Base-by-base conservation (phyloP, 1,140 invertebrate genomes). In the Macrobrachium rosenbergii region DNA sequence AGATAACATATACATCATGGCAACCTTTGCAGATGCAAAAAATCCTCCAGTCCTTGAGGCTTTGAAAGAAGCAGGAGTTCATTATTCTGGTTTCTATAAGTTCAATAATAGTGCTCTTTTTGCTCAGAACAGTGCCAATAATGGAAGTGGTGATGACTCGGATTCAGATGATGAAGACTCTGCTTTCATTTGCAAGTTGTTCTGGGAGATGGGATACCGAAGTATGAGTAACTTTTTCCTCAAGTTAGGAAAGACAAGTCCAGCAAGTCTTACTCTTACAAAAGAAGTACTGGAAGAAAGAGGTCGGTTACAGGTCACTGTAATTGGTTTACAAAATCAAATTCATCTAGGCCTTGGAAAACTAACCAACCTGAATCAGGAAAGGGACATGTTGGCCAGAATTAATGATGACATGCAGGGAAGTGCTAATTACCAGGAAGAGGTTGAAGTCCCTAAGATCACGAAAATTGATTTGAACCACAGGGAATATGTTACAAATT, bases 351-450 rank as follows among this genome's bases (percentile, higher is more conserved):
- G 82, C 23, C 37, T 83, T 21, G 58, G 67, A 10, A 83, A 73
- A 58, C 82, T 83, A n/a, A n/a, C 82, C 10, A 83, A 83, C 28
- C 45, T 83, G 21, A 83, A 83, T 23, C 82, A 83, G 58, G 82
- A 83, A 58, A 83, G 82, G 52, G 82, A 83, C 60, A 83, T 83
- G 82, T 58, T 83, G n/a, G 69, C 82, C 45, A 67, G 82, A 59
- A 21, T 83, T 28, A 58, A 73, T 83, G 82, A 83, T 83, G 82
- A 83, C 52, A 83, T 83, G 16, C 59, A 60, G 60, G 82, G 82
- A 11, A 73, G 67, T 83, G 82, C 67, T 12, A 83, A 83, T 37
- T 75, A 83, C 28, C 45, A 43, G 23, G 82, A 83, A 37, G 64
- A 73, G 28, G 82, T 83, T 37, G 82, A 83, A 75, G 82, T 83